Evolutionary conservation across 2,797 vertebrate genomes (phyloP).

Genomic region (Hylomyscus alleni): DNA sequence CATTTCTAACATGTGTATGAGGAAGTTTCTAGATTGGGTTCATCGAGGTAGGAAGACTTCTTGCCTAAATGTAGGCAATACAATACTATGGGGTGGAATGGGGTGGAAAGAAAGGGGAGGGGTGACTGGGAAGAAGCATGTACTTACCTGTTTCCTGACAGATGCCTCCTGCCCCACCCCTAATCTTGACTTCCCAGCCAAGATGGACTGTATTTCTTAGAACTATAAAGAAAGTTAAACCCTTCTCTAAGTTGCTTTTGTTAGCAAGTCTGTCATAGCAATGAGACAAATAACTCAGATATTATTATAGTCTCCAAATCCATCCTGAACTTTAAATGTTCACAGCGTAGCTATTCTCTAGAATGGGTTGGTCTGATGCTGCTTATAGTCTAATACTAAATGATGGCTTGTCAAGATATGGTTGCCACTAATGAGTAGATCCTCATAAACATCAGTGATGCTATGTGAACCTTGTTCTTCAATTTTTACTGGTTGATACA

Average conservation of each 20-base stretch:
- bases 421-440: neutral
- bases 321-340: slow-evolving; percentile 6
- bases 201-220: neutral
- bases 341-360: neutral
- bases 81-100: neutral
- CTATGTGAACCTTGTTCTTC: neutral
- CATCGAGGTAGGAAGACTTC: neutral
- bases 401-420: neutral
- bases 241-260: neutral
- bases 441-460: neutral
- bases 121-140: neutral
- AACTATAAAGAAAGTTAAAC: neutral
- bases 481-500: neutral
- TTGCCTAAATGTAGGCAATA: neutral
- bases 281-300: neutral
- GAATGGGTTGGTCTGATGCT: no score
- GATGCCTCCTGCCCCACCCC: neutral
- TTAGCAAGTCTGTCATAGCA: neutral
- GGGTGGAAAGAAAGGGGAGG: neutral
- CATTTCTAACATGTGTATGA: neutral
- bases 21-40: neutral
- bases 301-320: neutral
- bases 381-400: no score
- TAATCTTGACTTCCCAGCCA: neutral
- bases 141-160: neutral